phyloP scores from a whole-genome alignment of 2,113 vertebrate genomes.

The Marmota flaviventris region DNA sequence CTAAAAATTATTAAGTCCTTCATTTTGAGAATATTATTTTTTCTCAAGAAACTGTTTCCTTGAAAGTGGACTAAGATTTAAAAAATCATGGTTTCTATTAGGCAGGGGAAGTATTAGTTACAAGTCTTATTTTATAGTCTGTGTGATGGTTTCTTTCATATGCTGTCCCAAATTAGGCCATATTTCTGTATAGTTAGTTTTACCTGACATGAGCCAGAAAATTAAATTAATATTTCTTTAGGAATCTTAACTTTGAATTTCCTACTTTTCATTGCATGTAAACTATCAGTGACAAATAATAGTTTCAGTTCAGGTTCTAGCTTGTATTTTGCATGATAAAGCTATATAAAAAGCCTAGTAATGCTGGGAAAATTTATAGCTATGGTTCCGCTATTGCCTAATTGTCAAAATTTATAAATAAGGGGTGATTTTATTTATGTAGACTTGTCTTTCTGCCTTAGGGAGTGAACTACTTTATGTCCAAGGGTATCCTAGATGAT shows the following conservation, averaged over 20 bases:
- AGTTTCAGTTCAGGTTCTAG: constrained; percentile 79
- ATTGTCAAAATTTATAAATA: constrained; percentile 65
- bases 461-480: constrained; percentile 99
- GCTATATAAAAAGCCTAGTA: constrained; percentile 73
- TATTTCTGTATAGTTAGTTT: constrained; percentile 58
- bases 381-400: constrained; percentile 71
- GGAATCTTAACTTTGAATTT: constrained; percentile 84
- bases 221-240: constrained; percentile 62
- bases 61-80: constrained; percentile 29
- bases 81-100: constrained; percentile 52
- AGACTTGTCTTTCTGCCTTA: constrained; percentile 85
- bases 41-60: constrained; percentile 23
- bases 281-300: constrained; percentile 82
- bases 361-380: constrained; percentile 66
- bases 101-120: background rate
- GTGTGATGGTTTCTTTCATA: background rate
- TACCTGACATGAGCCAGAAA: constrained; percentile 55
- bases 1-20: constrained; percentile 2
- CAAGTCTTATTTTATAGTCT: constrained; percentile 39
- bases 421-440: constrained; percentile 78
- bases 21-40: constrained; percentile 48
- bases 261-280: constrained; percentile 79
- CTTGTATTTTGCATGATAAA: constrained; percentile 86
- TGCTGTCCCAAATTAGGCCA: background rate
- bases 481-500: constrained; percentile 96